Percentiles rank a stretch among this genome's conserved stretches.
Evolutionary conservation across 2,113 vertebrate genomes (phyloP).

Genomic region (Noctilio leporinus): DNA sequence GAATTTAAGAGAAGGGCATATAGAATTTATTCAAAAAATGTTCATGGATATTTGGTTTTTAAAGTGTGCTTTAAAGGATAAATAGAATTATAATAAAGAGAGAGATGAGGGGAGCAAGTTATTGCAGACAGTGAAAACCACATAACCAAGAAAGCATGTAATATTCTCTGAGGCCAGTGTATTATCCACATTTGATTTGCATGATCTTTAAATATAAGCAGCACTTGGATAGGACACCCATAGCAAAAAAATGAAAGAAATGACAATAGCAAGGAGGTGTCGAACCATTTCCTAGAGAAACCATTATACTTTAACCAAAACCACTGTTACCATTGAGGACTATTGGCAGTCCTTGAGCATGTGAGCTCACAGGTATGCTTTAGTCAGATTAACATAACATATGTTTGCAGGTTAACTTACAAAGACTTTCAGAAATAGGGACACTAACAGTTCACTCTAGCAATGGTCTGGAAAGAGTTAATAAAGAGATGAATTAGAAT

Average conservation of each 20-base stretch:
- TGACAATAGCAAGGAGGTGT: background rate
- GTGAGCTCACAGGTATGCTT: background rate
- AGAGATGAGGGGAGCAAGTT: background rate
- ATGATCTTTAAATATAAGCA: background rate
- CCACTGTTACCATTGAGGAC: background rate
- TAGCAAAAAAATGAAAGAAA: constrained; percentile 9
- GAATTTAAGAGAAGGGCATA: background rate
- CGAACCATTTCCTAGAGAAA: background rate
- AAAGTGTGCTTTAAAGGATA: background rate
- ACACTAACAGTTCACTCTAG: background rate
- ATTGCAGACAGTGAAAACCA: background rate
- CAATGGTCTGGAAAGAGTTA: background rate
- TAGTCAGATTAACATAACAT: background rate
- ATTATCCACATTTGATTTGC: background rate
- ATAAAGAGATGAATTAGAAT: background rate
- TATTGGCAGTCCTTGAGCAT: background rate
- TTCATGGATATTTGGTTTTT: background rate
- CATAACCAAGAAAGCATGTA: background rate
- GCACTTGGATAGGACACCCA: background rate
- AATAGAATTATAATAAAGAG: background rate
- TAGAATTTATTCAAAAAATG: background rate
- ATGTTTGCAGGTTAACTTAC: background rate
- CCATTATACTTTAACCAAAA: background rate
- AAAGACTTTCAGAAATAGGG: background rate
- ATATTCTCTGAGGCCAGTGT: background rate